Evolutionary conservation across 1,140 invertebrate species (phyloP).

Genomic region (Drosophila littoralis): DNA sequence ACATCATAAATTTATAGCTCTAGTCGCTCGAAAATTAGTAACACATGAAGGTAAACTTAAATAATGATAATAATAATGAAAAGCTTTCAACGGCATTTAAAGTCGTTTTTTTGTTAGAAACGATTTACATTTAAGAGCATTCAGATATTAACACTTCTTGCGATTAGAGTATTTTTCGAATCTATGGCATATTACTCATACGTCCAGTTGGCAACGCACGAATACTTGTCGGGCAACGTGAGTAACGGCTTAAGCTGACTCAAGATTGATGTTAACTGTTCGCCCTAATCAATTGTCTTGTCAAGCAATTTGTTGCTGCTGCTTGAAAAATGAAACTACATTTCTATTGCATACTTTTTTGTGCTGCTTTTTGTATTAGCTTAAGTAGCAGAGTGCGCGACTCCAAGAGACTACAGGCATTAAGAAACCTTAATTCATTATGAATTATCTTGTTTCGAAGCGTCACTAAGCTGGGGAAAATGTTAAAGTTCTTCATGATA

Average conservation of each 20-base stretch:
- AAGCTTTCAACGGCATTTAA: too few species aligned
- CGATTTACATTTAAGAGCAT: too few species aligned
- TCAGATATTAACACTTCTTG: too few species aligned
- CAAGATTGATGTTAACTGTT: constrained; percentile 29
- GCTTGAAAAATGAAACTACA: constrained; percentile 1
- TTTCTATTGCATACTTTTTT: constrained; percentile 41
- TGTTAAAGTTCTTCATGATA: too few species aligned
- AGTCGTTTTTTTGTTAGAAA: too few species aligned
- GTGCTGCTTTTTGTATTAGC: neutral
- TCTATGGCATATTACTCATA: constrained; percentile 18
- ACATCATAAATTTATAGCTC: neutral
- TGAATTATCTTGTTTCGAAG: too few species aligned
- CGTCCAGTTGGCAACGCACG: constrained; percentile 3
- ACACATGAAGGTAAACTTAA: too few species aligned
- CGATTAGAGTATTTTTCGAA: neutral
- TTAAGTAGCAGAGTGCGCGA: neutral
- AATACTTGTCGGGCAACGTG: constrained; percentile 17
- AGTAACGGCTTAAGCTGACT: constrained; percentile 24
- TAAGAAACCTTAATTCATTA: too few species aligned
- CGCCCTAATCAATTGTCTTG: constrained; percentile 13
- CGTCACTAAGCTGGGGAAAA: too few species aligned
- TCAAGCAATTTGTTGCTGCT: constrained; percentile 9
- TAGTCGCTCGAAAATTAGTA: too few species aligned
- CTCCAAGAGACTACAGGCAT: too few species aligned
- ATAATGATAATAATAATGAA: too few species aligned